These are phyloP conservation scores for Hyperoplus immaculatus DNA, from an alignment of 2,797 vertebrate species.

Conservation along the genomic window DNA sequence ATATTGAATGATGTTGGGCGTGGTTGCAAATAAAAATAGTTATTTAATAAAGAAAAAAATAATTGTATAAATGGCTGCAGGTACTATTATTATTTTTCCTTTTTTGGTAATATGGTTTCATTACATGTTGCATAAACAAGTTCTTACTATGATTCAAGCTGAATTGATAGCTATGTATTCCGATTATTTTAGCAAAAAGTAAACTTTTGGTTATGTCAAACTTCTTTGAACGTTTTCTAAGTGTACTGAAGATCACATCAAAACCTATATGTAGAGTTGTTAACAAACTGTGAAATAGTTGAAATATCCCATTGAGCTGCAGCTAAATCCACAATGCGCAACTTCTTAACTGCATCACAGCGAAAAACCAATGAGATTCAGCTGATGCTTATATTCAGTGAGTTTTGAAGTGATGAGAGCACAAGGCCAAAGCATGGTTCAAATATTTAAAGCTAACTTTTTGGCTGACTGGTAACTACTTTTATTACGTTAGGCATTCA, in stretches of 20 bases:
- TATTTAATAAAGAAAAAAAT: slow-evolving; percentile 30
- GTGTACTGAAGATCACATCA: no score
- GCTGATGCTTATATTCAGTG: neutral
- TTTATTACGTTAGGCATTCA: slow-evolving; percentile 1
- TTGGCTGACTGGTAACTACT: slow-evolving; percentile 60
- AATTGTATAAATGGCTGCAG: slow-evolving; percentile 27
- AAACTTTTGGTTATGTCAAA: no score
- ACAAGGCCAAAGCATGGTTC: neutral
- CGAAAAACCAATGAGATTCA: no score
- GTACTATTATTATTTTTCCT: slow-evolving; percentile 7
- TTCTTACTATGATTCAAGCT: neutral
- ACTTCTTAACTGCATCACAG: no score
- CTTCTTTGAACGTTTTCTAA: no score
- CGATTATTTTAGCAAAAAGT: no score
- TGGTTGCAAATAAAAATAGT: slow-evolving; percentile 40
- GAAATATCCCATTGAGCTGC: no score
- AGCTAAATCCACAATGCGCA: no score
- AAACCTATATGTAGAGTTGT: no score
- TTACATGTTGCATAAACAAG: slow-evolving; percentile 5
- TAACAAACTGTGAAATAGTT: no score
- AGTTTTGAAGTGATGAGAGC: slow-evolving; percentile 1
- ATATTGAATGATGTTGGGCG: slow-evolving; percentile 40
- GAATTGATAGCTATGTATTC: no score
- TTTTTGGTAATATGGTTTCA: neutral
- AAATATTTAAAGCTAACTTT: slow-evolving; percentile 61